These are phyloP conservation scores for Myotis daubentonii DNA, from an alignment of 2,797 vertebrate species.

Conservation along the genomic window DNA sequence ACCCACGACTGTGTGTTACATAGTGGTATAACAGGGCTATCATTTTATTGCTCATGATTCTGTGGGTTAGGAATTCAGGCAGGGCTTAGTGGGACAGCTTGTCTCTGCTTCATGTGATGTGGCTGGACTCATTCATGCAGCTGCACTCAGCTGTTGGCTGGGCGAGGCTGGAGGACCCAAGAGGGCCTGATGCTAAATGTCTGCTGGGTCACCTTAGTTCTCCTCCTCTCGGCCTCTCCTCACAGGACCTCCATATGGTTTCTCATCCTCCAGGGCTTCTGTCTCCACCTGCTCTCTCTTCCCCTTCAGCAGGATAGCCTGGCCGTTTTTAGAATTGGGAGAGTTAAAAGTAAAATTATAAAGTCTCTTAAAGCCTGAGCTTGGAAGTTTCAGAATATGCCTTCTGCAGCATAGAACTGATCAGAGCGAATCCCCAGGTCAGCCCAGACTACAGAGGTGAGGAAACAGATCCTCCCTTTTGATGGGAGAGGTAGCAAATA, in stretches of 20 bases:
- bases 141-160: background rate
- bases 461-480: background rate
- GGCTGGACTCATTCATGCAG: background rate
- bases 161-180: background rate
- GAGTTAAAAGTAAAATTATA: constrained; percentile 35
- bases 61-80: constrained; percentile 33
- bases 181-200: background rate
- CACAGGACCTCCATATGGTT: background rate
- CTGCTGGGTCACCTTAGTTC: background rate
- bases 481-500: background rate
- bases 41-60: constrained; percentile 29
- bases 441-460: background rate
- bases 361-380: background rate
- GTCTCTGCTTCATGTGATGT: background rate
- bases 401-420: background rate
- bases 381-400: constrained; percentile 14
- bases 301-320: background rate
- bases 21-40: constrained; percentile 2
- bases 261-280: background rate
- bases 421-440: background rate
- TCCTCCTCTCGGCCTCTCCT: background rate
- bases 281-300: background rate
- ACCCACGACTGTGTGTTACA: background rate
- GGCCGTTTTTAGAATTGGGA: background rate
- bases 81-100: background rate